A percentile compares a stretch with the other conserved stretches of the same genome.
Evolutionary conservation across 2,113 vertebrate species (phyloP).

Genomic region (Procavia capensis): DNA sequence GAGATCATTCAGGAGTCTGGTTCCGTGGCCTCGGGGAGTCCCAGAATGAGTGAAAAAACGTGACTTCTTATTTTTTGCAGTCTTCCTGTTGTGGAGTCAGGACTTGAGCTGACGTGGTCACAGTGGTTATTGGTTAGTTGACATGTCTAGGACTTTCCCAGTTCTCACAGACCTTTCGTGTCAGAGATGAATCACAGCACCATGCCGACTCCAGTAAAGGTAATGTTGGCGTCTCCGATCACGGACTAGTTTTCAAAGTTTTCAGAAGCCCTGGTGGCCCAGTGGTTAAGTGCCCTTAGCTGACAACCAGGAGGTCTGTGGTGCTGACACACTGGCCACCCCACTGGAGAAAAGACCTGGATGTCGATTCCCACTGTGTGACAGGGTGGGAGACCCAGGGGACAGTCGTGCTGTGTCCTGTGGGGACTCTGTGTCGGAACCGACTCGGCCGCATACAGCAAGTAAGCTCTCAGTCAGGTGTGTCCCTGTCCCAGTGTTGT

Average conservation of each 20-base stretch:
- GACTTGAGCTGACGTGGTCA: constrained; percentile 10
- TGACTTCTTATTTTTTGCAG: constrained; percentile 50
- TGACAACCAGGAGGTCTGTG: too few relatives aligned
- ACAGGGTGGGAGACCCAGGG: not conserved
- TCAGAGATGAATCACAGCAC: constrained; percentile 47
- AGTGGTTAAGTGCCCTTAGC: not conserved
- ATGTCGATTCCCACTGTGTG: too few relatives aligned
- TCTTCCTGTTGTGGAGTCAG: not conserved
- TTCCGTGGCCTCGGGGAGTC: constrained; percentile 30
- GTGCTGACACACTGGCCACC: too few relatives aligned
- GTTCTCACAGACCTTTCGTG: constrained; percentile 26
- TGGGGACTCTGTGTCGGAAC: not conserved
- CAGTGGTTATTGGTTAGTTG: not conserved
- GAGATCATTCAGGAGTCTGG: constrained; percentile 38
- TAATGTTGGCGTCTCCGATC: not conserved
- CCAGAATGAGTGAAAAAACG: constrained; percentile 52
- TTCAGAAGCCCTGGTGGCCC: not conserved
- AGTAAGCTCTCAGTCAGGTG: not conserved
- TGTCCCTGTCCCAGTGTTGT: not conserved
- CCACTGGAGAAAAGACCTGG: too few relatives aligned
- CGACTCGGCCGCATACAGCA: not conserved
- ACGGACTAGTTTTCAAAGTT: not conserved
- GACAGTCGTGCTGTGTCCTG: not conserved
- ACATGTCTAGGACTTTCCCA: constrained; percentile 28
- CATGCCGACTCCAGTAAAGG: constrained; percentile 35